A percentile compares a stretch with the other conserved stretches of the same genome.
phyloP scores from a whole-genome alignment of 2,888 invertebrate genomes.

The Oscheius sp. region DNA sequence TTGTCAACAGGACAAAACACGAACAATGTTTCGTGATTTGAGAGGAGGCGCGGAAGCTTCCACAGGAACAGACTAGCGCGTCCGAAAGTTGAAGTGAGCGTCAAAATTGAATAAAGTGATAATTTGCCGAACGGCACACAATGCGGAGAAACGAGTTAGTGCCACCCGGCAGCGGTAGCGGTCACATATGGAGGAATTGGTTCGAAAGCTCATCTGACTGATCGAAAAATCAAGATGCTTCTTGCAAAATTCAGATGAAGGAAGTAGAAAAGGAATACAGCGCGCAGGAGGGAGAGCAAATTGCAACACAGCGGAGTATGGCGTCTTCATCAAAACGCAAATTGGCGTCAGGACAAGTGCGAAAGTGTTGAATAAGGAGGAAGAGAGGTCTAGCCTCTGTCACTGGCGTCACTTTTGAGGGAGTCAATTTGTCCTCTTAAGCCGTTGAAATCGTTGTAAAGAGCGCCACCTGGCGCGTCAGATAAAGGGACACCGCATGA shows the following conservation, averaged over 20 bases:
- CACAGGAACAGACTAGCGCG: not conserved
- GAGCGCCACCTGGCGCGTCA: slow-evolving; percentile 28
- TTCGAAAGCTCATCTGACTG: too few relatives aligned
- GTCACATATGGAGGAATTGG: not conserved
- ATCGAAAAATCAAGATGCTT: too few relatives aligned
- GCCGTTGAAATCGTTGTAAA: slow-evolving; percentile 31
- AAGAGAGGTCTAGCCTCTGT: slow-evolving; percentile 2
- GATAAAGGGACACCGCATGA: slow-evolving; percentile 26
- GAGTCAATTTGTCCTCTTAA: slow-evolving; percentile 6
- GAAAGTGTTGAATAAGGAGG: not conserved
- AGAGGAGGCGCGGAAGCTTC: not conserved
- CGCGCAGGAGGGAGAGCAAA: not conserved
- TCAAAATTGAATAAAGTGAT: slow-evolving; percentile 34
- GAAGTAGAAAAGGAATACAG: not conserved
- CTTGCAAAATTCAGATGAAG: too few relatives aligned
- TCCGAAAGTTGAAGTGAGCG: slow-evolving; percentile 24
- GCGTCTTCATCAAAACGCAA: slow-evolving; percentile 22
- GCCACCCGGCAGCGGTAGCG: not conserved
- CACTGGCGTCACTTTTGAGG: slow-evolving; percentile 17
- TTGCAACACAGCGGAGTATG: not conserved
- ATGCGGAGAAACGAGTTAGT: slow-evolving; percentile 10
- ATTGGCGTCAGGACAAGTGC: slow-evolving; percentile 19
- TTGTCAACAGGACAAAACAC: slow-evolving; percentile 13
- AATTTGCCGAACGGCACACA: slow-evolving; percentile 29
- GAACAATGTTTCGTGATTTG: not conserved